Evolutionary conservation across 1,140 invertebrate species (phyloP), one percentile per base, ranked within the genome.

Genomic region (Scaptomyza hsui): DNA sequence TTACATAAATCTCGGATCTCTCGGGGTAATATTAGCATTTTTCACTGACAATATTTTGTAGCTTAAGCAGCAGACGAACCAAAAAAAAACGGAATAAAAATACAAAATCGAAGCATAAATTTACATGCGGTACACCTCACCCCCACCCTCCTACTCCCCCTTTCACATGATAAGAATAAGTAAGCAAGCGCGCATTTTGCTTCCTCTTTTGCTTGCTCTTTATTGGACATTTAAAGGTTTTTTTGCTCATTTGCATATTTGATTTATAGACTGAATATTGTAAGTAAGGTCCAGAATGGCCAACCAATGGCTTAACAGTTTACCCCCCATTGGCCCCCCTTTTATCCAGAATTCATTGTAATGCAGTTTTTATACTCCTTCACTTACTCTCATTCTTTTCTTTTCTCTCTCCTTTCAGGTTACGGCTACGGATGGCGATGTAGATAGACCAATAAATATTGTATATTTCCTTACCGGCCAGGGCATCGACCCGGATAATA

Each of bases 401-500:
- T 1, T 24, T 19, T 15, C 75, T 94, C 93, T 93, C 94, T 37
- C 92, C 60, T 93, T 55, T 26, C 81, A 90, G 89, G 89, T 90
- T 76, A 90, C 89, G 44, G 89, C 95, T 62, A 95, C 93, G 59
- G 95, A 95, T 82, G 94, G 94, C 60, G 95, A 95, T 92, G 93
- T 93, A 70, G 94, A 94, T 90, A 92, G 94, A 61, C 92, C 93
- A 71, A 94, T 94, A 73, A 93, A 94, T 67, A 95, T 96, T 88
- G 93, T 95, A 49, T 96, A 95, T 92, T 94, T 94, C 85, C 92
- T 96, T 49, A 95, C 94, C 42, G 95, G 95, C 18, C 94, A 95
- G 90, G 95, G 94, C 55, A 94, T 95, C 63, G 93, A 94, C 77
- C 92, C 94, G 53, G 93, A 94, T 76, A 94, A 94, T 80, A 92